Conservation (phyloP, 2,113 vertebrate genomes). For the Tupaia tana region DNA sequence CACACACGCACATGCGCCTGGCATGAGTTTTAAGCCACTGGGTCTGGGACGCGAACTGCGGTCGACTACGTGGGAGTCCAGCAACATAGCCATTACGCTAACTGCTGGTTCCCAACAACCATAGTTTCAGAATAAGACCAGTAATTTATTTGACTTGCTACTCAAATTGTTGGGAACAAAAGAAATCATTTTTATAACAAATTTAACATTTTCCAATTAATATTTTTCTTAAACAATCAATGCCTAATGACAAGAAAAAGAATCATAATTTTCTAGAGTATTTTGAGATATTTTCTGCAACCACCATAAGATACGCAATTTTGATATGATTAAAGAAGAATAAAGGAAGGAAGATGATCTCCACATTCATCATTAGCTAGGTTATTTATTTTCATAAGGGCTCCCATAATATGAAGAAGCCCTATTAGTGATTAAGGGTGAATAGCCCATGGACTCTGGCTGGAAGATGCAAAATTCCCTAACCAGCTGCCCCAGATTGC, state of each 20-base stretch:
- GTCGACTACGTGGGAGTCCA: too few species aligned
- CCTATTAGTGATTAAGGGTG: background rate
- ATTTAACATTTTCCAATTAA: background rate
- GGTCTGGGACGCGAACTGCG: too few species aligned
- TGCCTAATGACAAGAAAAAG: background rate
- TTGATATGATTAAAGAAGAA: background rate
- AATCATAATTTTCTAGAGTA: background rate
- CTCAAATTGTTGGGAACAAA: conserved; percentile 46
- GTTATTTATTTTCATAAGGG: background rate
- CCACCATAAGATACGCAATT: background rate
- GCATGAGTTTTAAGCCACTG: too few species aligned
- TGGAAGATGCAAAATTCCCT: conserved; percentile 9
- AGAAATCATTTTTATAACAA: conserved; percentile 48
- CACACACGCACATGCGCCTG: too few species aligned
- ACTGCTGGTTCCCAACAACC: too few species aligned
- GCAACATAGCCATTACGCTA: too few species aligned
- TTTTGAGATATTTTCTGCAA: background rate
- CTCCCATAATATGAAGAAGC: background rate
- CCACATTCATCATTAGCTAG: background rate
- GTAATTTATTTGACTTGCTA: conserved; percentile 27
- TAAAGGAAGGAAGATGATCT: background rate
- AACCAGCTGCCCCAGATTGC: background rate
- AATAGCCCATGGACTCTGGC: background rate
- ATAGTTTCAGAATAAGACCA: conserved; percentile 54
- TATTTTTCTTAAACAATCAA: conserved; percentile 6